Percentiles rank a stretch among this genome's conserved stretches.
Conservation (phyloP, 2,888 invertebrate genomes). For the Parnassius orleans region DNA sequence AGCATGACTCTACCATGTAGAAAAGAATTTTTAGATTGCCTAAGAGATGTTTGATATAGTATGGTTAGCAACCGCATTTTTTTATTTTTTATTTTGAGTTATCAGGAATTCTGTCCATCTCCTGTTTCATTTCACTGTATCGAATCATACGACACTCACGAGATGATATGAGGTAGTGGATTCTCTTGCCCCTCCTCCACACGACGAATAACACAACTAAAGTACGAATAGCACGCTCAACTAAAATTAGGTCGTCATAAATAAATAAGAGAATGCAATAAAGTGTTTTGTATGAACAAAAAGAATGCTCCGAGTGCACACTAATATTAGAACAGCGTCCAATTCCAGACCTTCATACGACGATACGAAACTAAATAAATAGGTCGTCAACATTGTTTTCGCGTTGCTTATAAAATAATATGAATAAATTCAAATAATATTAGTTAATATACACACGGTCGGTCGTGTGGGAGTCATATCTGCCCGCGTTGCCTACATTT, state of each 20-base stretch:
- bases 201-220: not conserved
- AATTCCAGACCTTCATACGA: not conserved
- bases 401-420: conserved; percentile 4
- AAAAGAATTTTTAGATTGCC: too few species aligned
- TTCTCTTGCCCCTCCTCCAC: too few species aligned
- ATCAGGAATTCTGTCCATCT: too few species aligned
- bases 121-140: too few species aligned
- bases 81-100: too few species aligned
- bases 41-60: too few species aligned
- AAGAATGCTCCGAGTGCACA: not conserved
- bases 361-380: conserved; percentile 13
- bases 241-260: not conserved
- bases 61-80: too few species aligned
- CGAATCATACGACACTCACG: too few species aligned
- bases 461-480: not conserved
- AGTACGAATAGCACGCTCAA: not conserved
- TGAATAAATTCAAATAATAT: conserved; percentile 7
- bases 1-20: too few species aligned
- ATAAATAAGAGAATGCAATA: conserved; percentile 11
- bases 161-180: too few species aligned
- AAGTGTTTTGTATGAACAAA: conserved; percentile 12
- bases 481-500: not conserved
- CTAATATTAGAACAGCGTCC: conserved; percentile 18
- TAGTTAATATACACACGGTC: not conserved
- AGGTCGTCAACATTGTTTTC: conserved; percentile 16